Evolutionary conservation across 2,113 vertebrate genomes (phyloP), one percentile per base, ranked within the genome.

Genomic region (Cygnus atratus): DNA sequence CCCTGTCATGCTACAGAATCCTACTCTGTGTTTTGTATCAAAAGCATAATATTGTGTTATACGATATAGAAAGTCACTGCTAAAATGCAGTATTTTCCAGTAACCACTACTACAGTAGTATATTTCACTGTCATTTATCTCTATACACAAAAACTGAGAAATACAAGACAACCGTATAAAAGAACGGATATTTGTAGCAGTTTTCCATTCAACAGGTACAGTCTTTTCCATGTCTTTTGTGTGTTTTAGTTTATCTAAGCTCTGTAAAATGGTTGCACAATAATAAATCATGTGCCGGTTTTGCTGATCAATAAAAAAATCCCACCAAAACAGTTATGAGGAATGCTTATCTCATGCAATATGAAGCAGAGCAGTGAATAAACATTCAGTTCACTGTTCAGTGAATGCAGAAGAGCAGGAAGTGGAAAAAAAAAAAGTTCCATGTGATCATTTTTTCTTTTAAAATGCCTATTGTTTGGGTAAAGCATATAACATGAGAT

Each of bases 171-270:
- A 3, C 9, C 80, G 5, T 67, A 81, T 65, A 74, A 80, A 89
- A 84, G 72, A 7, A 48, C 20, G 14, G 54, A 35, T 54, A 59
- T 84, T 74, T 70, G 16, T 33, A 79, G 8, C 29, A 75, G 52
- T 12, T 81, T 52, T 4, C 4, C 1, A 44, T 71, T 10, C 0
- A 2, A 61, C 3, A 65, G 11, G 4, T n/a, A 25, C 4, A 63
- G 24, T 13, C 1, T 58, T 81, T 72, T 48, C 44, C 26, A 59
- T 19, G 9, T 9, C 31, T 46, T 73, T 15, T 13, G 10, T 20
- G 37, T 74, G 20, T 75, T 85, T 76, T 59, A 39, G 39, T 25
- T 87, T 62, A 37, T 26, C 71, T 6, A 11, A 29, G 85, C 4
- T 65, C 50, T 46, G 24, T 65, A 62, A 87, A 84, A 87, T 7